Conservation (phyloP, 2,113 vertebrate species). For the Corvus cornix region DNA sequence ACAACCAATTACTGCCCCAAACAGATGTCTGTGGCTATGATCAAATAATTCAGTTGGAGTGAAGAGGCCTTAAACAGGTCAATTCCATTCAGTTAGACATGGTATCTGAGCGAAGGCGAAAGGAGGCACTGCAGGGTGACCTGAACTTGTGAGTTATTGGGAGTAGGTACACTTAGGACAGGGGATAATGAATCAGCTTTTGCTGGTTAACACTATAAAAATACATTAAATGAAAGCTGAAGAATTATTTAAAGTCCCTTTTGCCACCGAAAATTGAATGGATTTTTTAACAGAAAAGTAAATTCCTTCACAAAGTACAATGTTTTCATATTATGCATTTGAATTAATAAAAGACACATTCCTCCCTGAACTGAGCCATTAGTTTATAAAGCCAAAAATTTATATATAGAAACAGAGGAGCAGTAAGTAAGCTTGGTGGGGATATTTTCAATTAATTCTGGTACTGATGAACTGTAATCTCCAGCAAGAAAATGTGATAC, state of each 20-base stretch:
- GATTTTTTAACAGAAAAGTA: not conserved
- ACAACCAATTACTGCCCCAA: slow-evolving; percentile 86
- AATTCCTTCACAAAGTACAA: not conserved
- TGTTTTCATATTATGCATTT: not conserved
- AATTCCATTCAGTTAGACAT: slow-evolving; percentile 87
- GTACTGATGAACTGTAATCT: not conserved
- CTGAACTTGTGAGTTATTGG: slow-evolving; percentile 66
- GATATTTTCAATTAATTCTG: not conserved
- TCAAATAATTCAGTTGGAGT: slow-evolving; percentile 85
- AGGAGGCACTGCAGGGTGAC: slow-evolving; percentile 66
- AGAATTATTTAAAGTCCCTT: not conserved
- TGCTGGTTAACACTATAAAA: not conserved
- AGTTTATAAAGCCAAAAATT: not conserved
- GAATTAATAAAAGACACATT: not conserved
- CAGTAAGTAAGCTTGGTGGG: not conserved
- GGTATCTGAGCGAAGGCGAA: slow-evolving; percentile 74
- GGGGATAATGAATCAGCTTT: slow-evolving; percentile 29
- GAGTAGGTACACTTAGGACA: slow-evolving; percentile 53
- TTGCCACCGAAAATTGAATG: not conserved
- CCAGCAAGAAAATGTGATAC: not conserved
- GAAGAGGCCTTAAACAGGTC: slow-evolving; percentile 83
- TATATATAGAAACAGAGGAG: not conserved
- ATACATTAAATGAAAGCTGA: not conserved
- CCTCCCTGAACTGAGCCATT: not conserved
- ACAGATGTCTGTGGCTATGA: slow-evolving; percentile 86